Conservation (phyloP, 2,113 vertebrate genomes). For the Panurus biarmicus region DNA sequence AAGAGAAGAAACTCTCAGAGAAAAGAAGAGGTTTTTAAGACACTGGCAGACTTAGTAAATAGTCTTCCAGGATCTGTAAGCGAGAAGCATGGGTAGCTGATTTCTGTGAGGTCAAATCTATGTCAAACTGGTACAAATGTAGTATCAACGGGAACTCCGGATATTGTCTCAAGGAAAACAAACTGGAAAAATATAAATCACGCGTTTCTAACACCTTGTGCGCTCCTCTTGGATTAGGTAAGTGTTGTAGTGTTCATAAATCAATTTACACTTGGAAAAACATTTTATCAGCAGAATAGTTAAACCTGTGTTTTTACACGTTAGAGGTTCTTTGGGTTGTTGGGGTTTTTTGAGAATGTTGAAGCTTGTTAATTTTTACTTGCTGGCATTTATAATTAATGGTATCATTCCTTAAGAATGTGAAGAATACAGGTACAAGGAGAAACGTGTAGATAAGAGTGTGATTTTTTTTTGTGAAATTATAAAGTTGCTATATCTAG, state of each 20-base stretch:
- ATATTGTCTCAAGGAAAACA: slow-evolving; percentile 66
- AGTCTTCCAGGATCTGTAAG: slow-evolving; percentile 40
- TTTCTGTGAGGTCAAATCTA: slow-evolving; percentile 50
- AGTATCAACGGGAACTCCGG: slow-evolving; percentile 55
- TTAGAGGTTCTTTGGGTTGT: background rate
- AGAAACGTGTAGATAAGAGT: background rate
- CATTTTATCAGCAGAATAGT: background rate
- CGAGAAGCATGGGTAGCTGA: slow-evolving; percentile 70
- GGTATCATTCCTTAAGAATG: background rate
- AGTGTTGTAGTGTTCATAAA: slow-evolving; percentile 25
- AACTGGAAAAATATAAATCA: slow-evolving; percentile 66
- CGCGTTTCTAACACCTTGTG: slow-evolving; percentile 28
- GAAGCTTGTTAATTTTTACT: background rate
- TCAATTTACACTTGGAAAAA: background rate
- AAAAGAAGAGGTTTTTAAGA: background rate
- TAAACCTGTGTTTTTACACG: background rate
- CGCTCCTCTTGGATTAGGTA: slow-evolving; percentile 68
- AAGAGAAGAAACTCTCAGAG: background rate
- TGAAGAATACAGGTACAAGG: background rate
- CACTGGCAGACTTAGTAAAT: slow-evolving; percentile 22
- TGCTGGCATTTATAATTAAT: background rate
- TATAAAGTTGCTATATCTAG: background rate
- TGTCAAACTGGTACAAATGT: slow-evolving; percentile 64
- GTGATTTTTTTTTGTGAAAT: background rate
- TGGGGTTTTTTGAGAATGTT: background rate